Conservation (phyloP, 2,797 vertebrate species). For the Euphonia xanthogaster region DNA sequence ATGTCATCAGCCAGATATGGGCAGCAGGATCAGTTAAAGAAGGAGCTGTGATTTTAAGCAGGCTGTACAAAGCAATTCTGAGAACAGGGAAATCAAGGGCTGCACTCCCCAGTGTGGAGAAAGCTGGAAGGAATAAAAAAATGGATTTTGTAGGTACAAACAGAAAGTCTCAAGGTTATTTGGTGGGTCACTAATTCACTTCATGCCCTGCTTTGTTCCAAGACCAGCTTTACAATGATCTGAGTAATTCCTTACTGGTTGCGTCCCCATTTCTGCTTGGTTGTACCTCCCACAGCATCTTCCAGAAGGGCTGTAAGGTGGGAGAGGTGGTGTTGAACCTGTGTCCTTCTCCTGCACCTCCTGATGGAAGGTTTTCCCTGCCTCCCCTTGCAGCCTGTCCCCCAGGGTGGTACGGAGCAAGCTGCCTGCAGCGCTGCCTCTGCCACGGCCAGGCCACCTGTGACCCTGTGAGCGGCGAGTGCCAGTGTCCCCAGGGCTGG, state of each 20-base stretch:
- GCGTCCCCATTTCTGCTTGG: rapidly evolving
- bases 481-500: conserved; percentile 28
- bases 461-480: background rate
- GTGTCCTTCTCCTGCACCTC: background rate
- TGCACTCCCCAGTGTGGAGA: rapidly evolving
- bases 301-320: background rate
- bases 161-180: background rate
- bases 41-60: background rate
- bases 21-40: background rate
- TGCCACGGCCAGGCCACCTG: background rate
- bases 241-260: background rate
- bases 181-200: background rate
- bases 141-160: rapidly evolving
- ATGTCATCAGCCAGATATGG: background rate
- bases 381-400: conserved; percentile 23
- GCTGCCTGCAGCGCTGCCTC: conserved; percentile 16
- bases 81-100: background rate
- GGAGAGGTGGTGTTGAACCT: background rate
- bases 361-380: background rate
- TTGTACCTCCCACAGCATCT: background rate
- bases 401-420: background rate
- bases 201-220: background rate
- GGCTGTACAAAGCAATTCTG: background rate
- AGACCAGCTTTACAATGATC: background rate
- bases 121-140: background rate